A percentile compares a stretch with the other conserved stretches of the same genome.
Conservation (phyloP, 2,797 vertebrate genomes). For the Tauraco hartlaubi region DNA sequence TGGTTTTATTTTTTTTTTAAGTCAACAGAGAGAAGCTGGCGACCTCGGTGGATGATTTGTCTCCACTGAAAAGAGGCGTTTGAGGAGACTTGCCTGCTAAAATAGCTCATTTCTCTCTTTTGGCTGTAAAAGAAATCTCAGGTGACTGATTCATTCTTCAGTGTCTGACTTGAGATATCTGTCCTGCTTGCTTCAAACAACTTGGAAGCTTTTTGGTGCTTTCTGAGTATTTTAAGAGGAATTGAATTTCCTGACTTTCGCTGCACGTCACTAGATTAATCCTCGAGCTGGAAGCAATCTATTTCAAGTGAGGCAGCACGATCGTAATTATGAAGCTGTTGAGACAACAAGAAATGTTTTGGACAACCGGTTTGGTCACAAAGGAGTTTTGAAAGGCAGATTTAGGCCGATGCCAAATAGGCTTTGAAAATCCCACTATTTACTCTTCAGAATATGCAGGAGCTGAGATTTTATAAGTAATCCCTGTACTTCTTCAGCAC, state of each 20-base stretch:
- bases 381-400: constrained; percentile 58
- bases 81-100: constrained; percentile 1
- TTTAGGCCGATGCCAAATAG: constrained; percentile 37
- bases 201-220: not conserved
- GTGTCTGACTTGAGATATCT: not conserved
- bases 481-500: not conserved
- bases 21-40: not conserved
- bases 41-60: not conserved
- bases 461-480: constrained; percentile 42
- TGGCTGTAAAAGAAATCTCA: constrained; percentile 21
- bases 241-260: not conserved
- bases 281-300: constrained; percentile 24
- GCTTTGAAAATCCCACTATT: constrained; percentile 43
- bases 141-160: constrained; percentile 24
- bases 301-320: not conserved
- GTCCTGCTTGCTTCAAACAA: not conserved
- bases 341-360: constrained; percentile 33
- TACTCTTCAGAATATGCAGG: constrained; percentile 14
- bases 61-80: not conserved
- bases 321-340: not conserved
- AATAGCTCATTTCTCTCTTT: not conserved
- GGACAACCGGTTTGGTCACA: constrained; percentile 19
- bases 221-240: not conserved
- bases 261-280: not conserved
- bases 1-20: not conserved